Conservation (phyloP, 2,113 vertebrate genomes). For the Gasterosteus aculeatus region DNA sequence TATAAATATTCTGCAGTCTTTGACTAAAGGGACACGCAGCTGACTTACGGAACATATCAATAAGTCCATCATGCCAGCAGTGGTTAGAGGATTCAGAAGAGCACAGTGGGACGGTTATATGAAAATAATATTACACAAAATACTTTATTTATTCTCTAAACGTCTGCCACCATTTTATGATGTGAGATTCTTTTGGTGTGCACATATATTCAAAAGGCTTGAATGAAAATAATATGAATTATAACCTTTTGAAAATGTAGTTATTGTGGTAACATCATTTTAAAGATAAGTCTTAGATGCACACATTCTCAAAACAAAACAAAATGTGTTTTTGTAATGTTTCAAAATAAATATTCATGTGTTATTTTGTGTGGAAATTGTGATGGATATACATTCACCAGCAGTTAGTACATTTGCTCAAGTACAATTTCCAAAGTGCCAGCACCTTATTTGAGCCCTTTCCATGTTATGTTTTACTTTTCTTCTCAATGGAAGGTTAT, state of each 20-base stretch:
- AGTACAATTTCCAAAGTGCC: not conserved
- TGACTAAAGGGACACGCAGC: conserved; percentile 41
- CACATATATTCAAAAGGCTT: conserved; percentile 34
- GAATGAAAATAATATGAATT: conserved; percentile 22
- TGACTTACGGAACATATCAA: conserved; percentile 26
- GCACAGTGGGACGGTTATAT: not conserved
- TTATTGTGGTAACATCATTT: conserved; percentile 27
- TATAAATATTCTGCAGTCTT: conserved; percentile 8
- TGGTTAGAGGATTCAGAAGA: not conserved
- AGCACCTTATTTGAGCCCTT: not conserved
- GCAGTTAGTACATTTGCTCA: not conserved
- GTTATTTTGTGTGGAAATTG: not conserved
- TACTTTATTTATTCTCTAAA: conserved; percentile 54
- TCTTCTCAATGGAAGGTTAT: not conserved
- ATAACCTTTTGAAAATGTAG: not conserved
- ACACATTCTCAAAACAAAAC: conserved; percentile 29
- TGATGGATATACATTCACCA: not conserved
- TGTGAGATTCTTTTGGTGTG: conserved; percentile 1
- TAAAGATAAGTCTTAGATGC: conserved; percentile 46
- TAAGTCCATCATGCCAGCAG: conserved; percentile 15
- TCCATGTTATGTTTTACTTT: not conserved
- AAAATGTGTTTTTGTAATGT: conserved; percentile 50
- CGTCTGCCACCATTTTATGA: conserved; percentile 21
- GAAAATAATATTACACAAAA: conserved; percentile 37
- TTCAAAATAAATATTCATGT: conserved; percentile 26